A percentile compares a stretch with the other conserved stretches of the same genome.
Conservation (phyloP, 2,797 vertebrate genomes). For the Mastacembelus armatus region DNA sequence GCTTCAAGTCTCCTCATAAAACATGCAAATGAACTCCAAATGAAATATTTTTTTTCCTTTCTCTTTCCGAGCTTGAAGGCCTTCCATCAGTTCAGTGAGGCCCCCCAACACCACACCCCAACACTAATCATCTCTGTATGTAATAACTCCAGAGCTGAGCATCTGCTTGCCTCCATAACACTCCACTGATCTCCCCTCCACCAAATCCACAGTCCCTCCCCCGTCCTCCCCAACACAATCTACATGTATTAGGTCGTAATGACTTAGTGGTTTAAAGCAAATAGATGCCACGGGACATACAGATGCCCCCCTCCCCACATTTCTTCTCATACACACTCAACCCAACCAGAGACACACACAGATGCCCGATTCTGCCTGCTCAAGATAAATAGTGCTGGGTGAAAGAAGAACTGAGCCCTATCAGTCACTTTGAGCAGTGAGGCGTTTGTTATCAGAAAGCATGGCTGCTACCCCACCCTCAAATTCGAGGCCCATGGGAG, state of each 20-base stretch:
- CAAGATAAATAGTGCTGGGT: slow-evolving; percentile 92
- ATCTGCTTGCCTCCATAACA: slow-evolving; percentile 98
- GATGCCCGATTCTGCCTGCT: slow-evolving; percentile 90
- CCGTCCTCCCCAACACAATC: slow-evolving; percentile 90
- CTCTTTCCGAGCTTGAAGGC: slow-evolving; percentile 64
- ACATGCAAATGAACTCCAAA: slow-evolving; percentile 73
- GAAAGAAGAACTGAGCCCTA: slow-evolving; percentile 89
- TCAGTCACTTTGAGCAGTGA: slow-evolving; percentile 93
- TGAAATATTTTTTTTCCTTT: slow-evolving; percentile 69
- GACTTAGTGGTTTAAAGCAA: slow-evolving; percentile 97
- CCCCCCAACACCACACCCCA: slow-evolving; percentile 73
- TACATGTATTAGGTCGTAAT: slow-evolving; percentile 98
- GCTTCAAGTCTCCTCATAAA: slow-evolving; percentile 71
- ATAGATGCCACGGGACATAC: slow-evolving; percentile 93
- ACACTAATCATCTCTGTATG: slow-evolving; percentile 93
- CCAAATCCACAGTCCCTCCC: slow-evolving; percentile 24
- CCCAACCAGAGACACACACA: slow-evolving; percentile 80
- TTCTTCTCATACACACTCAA: background rate
- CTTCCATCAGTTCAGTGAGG: slow-evolving; percentile 62
- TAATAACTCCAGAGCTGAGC: slow-evolving; percentile 94
- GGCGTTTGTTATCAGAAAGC: slow-evolving; percentile 90
- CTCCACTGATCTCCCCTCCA: slow-evolving; percentile 88
- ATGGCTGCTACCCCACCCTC: slow-evolving; percentile 44
- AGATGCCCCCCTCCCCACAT: slow-evolving; percentile 54
- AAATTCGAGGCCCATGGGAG: slow-evolving; percentile 7